These are phyloP conservation scores for Lates japonicus DNA, from an alignment of 2,797 vertebrate species.

Conservation along the genomic window DNA sequence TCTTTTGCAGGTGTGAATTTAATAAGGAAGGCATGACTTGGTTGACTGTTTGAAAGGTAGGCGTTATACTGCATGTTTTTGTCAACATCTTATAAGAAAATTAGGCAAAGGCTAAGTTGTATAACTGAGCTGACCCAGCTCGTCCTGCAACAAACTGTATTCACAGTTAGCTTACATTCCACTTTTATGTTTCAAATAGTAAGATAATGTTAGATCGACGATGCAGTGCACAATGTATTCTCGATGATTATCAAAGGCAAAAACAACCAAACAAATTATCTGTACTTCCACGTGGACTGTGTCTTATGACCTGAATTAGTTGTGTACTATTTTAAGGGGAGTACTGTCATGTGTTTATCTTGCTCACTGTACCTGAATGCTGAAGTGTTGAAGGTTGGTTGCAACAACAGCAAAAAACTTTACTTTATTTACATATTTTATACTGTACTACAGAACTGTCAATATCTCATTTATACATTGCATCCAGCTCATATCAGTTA, in stretches of 20 bases:
- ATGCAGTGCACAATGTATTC: not conserved
- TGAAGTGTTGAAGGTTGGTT: not conserved
- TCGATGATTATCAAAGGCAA: not conserved
- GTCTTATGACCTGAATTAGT: not conserved
- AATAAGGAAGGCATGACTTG: not conserved
- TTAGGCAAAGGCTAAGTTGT: not conserved
- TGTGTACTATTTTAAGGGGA: not conserved
- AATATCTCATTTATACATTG: not conserved
- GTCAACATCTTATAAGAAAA: not conserved
- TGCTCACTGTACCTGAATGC: not conserved
- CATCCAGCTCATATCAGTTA: not conserved
- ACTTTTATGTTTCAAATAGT: not conserved
- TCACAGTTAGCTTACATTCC: not conserved
- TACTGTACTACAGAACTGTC: not conserved
- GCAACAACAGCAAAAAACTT: not conserved
- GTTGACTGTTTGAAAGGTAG: slow-evolving; percentile 57
- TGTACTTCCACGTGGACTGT: not conserved
- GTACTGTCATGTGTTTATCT: not conserved
- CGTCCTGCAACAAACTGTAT: not conserved
- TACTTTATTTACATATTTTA: not conserved
- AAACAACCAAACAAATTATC: not conserved
- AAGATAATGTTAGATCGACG: slow-evolving; percentile 5
- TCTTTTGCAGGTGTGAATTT: accelerated
- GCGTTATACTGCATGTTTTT: not conserved
- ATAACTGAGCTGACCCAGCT: not conserved